A percentile compares a stretch with the other conserved stretches of the same genome.
Conservation (phyloP, 2,888 invertebrate species). For the Endomychus coccineus region DNA sequence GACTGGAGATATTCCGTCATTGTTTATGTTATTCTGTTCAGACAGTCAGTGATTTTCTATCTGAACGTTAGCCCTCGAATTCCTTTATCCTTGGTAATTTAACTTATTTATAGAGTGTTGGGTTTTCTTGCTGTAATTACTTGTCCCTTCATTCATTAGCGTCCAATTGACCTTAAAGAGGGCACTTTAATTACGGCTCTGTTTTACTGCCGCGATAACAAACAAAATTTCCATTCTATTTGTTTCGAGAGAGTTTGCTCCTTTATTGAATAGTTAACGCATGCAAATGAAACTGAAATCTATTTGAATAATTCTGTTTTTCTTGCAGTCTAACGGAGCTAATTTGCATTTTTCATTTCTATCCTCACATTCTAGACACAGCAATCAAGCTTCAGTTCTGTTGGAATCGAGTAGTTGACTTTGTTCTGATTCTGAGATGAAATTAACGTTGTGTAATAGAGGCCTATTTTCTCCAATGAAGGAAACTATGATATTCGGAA, state of each 20-base stretch:
- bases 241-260: constrained; percentile 3
- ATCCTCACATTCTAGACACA: too few relatives aligned
- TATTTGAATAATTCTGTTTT: constrained; percentile 5
- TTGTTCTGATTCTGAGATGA: too few relatives aligned
- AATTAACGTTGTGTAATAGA: too few relatives aligned
- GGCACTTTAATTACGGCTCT: constrained; percentile 6
- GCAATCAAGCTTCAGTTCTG: too few relatives aligned
- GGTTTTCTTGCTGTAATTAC: constrained; percentile 6
- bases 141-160: constrained; percentile 6
- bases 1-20: too few relatives aligned
- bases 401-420: too few relatives aligned
- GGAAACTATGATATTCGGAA: too few relatives aligned
- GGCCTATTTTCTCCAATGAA: too few relatives aligned
- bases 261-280: constrained; percentile 2
- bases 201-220: constrained; percentile 4
- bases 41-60: too few relatives aligned
- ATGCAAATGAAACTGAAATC: constrained; percentile 5
- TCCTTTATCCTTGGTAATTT: neutral
- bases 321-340: constrained; percentile 1
- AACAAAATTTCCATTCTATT: constrained; percentile 8
- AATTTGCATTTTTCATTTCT: constrained; percentile 2
- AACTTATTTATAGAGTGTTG: constrained; percentile 6
- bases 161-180: constrained; percentile 8
- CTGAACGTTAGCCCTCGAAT: too few relatives aligned
- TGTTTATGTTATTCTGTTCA: too few relatives aligned